Evolutionary conservation across 2,797 vertebrate genomes (phyloP).

Genomic region (Sylvilagus floridanus): DNA sequence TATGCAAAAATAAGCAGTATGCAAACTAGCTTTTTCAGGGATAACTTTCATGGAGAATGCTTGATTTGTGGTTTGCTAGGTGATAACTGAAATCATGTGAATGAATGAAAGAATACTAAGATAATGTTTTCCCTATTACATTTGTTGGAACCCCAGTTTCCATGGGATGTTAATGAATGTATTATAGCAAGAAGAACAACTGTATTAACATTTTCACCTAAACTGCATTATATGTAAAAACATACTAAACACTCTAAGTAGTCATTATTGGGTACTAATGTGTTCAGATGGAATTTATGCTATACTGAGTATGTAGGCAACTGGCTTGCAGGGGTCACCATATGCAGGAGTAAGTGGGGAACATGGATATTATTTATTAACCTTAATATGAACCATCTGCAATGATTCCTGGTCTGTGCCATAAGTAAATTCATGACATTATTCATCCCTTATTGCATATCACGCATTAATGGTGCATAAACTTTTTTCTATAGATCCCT

Average conservation of each 20-base stretch:
- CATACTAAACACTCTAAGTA: background rate
- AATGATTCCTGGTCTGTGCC: background rate
- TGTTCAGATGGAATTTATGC: background rate
- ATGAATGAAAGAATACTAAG: background rate
- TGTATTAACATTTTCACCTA: background rate
- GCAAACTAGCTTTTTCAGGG: background rate
- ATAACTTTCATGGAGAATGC: background rate
- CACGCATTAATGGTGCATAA: background rate
- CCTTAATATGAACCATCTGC: background rate
- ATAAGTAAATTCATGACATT: background rate
- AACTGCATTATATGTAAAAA: background rate
- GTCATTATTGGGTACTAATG: background rate
- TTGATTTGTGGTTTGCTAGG: background rate
- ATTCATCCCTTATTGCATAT: conserved; percentile 15
- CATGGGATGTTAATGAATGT: background rate
- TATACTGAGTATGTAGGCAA: background rate
- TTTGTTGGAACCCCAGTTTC: background rate
- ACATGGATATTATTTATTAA: background rate
- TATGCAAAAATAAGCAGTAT: background rate
- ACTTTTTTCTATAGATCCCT: background rate
- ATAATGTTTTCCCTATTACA: background rate
- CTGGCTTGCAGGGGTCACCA: background rate
- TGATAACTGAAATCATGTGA: background rate
- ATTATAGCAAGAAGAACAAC: background rate
- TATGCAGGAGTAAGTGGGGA: background rate